phyloP scores from a whole-genome alignment of 2,113 vertebrate species.

The Romanogobio albipinnatus region DNA sequence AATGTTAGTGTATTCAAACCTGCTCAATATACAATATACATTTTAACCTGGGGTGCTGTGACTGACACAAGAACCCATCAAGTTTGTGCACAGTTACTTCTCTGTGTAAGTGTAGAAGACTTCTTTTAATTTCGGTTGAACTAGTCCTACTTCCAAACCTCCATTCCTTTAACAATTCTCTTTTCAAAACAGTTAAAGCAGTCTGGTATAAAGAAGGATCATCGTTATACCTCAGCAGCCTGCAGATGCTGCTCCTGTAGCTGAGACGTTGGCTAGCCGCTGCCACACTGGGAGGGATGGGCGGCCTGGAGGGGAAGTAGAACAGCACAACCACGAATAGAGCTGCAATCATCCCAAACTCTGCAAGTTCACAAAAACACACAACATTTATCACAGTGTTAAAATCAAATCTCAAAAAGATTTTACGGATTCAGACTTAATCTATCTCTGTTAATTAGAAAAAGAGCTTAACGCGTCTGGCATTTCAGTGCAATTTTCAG shows the following conservation, averaged over 20 bases:
- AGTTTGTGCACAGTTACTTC: no score
- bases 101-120: no score
- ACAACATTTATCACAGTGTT: neutral
- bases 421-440: constrained; percentile 13
- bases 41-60: no score
- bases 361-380: constrained; percentile 69
- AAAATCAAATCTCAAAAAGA: constrained; percentile 12
- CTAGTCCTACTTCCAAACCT: neutral
- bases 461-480: constrained; percentile 16
- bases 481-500: constrained; percentile 21
- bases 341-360: constrained; percentile 84
- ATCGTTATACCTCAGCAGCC: constrained; percentile 83
- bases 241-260: constrained; percentile 92
- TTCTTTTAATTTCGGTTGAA: neutral
- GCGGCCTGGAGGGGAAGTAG: constrained; percentile 93
- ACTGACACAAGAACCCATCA: no score
- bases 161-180: neutral
- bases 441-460: constrained; percentile 18
- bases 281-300: constrained; percentile 92
- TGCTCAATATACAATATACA: no score
- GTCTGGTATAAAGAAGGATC: neutral
- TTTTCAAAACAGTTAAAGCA: constrained; percentile 2
- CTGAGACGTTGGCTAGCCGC: constrained; percentile 93
- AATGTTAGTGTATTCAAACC: neutral
- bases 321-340: constrained; percentile 85